phyloP scores from a whole-genome alignment of 2,888 invertebrate genomes.

The Blastobasis adustella region DNA sequence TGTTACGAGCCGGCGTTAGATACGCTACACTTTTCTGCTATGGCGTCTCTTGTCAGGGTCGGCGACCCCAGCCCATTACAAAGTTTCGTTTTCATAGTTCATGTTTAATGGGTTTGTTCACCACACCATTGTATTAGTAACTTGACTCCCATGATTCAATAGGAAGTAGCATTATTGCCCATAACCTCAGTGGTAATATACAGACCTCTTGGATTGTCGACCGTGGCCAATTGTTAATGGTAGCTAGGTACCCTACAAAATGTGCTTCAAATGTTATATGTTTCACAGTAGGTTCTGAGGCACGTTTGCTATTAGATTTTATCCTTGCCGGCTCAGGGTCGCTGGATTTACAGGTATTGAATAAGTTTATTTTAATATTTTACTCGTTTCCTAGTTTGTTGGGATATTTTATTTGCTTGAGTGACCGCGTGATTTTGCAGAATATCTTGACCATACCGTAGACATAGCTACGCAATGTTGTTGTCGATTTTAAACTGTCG shows the following conservation, averaged over 20 bases:
- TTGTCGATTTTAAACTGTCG: too few relatives aligned
- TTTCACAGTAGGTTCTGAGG: slow-evolving; percentile 1
- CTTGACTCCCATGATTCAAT: slow-evolving; percentile 10
- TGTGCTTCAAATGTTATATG: background rate
- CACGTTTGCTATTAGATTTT: background rate
- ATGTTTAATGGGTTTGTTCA: slow-evolving; percentile 11
- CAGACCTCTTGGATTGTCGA: slow-evolving; percentile 1
- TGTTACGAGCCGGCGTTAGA: background rate
- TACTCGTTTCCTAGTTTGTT: too few relatives aligned
- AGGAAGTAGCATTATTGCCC: slow-evolving; percentile 12
- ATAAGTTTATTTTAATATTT: too few relatives aligned
- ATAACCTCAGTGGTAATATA: slow-evolving; percentile 3
- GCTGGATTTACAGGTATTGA: background rate
- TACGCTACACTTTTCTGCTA: slow-evolving; percentile 1
- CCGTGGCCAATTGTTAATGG: slow-evolving; percentile 12
- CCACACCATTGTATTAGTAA: slow-evolving; percentile 12
- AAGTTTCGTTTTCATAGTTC: slow-evolving; percentile 7
- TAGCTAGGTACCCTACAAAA: slow-evolving; percentile 3
- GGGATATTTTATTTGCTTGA: too few relatives aligned
- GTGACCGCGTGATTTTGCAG: too few relatives aligned
- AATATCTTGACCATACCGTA: too few relatives aligned
- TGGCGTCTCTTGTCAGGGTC: slow-evolving; percentile 9
- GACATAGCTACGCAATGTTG: too few relatives aligned
- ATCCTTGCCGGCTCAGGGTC: background rate
- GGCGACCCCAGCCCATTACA: slow-evolving; percentile 7